Evolutionary conservation across 2,888 invertebrate genomes (phyloP), one percentile per base, ranked within the genome.

Genomic region (Salticus scenicus): DNA sequence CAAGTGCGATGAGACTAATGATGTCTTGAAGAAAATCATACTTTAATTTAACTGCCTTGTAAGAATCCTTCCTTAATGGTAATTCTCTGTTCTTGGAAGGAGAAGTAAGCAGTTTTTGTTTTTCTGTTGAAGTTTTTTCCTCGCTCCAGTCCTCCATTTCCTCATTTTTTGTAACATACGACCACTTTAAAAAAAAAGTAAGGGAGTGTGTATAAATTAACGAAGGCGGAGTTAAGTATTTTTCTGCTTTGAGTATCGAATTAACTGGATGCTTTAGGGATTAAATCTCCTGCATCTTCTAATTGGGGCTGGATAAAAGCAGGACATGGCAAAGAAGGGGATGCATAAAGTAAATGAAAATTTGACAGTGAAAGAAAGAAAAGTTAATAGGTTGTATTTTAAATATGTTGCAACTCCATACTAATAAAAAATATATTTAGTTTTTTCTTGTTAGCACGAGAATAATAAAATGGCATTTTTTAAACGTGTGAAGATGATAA

Each of bases 251-350:
- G 57, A 57, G 57, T 57, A 24, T 57, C 57, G 57, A 24, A 20
- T 57, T 57, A 57, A 24, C 57, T 24, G 57, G 12, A 57, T 57
- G 57, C 57, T 57, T 57, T 57, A 57, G 57, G 57, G 57, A 57
- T 57, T 57, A 57, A 57, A 24, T 1, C 24, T 57, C 14, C 57
- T 24, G 57, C 24, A 57, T 20, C 24, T 24, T 57, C 57, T 57
- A 57, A 24, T 57, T 20, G 57, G 57, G 20, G 24, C 57, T 17
- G 57, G 57, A 5, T 57, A 57, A 37, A 57, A 57, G 57, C 20
- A 24, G 57, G 24, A 24, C 2, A 24, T 1, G 24, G 12, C 7
- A 17, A 17, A 17, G 17, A 17, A 47, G 17, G 42, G 17, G 42
- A 17, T 2, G 17, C 10, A 47, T 47, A 47, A 47, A 47, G 42